A percentile compares a stretch with the other conserved stretches of the same genome.
phyloP scores from a whole-genome alignment of 2,888 invertebrate genomes.

The Isotomurus palustris region DNA sequence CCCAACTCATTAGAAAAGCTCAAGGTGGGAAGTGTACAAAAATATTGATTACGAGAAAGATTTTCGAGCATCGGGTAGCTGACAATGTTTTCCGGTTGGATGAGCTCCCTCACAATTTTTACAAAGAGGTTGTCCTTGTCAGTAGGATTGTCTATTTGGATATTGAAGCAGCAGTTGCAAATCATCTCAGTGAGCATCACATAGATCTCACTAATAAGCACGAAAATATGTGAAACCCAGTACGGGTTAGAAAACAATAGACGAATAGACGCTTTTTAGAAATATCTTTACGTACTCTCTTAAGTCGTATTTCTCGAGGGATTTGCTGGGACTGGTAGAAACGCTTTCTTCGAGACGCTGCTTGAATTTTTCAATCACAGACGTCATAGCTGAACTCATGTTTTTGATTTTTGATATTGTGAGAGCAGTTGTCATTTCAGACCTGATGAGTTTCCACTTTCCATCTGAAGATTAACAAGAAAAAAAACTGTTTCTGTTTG shows the following conservation, averaged over 20 bases:
- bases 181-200: constrained; percentile 35
- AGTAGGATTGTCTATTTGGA: constrained; percentile 11
- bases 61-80: neutral
- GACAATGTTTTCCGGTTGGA: neutral
- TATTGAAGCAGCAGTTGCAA: constrained; percentile 19
- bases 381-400: constrained; percentile 27
- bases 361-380: constrained; percentile 13
- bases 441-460: constrained; percentile 33
- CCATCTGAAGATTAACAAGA: constrained; percentile 15
- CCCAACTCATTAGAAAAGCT: constrained; percentile 10
- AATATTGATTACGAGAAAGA: neutral
- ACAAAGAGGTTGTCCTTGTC: constrained; percentile 18
- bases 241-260: too few relatives aligned
- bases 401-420: constrained; percentile 27
- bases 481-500: neutral
- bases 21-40: neutral
- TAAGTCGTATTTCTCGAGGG: constrained; percentile 17
- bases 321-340: neutral
- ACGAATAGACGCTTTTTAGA: neutral
- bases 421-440: constrained; percentile 19
- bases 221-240: too few relatives aligned
- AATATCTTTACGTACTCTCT: constrained; percentile 14
- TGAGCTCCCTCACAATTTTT: constrained; percentile 15
- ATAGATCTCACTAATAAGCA: constrained; percentile 11
- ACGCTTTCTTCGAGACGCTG: constrained; percentile 9